Evolutionary conservation across 2,888 invertebrate species (phyloP), one percentile per base, ranked within the genome.

Genomic region (Sarcophaga rosellei): DNA sequence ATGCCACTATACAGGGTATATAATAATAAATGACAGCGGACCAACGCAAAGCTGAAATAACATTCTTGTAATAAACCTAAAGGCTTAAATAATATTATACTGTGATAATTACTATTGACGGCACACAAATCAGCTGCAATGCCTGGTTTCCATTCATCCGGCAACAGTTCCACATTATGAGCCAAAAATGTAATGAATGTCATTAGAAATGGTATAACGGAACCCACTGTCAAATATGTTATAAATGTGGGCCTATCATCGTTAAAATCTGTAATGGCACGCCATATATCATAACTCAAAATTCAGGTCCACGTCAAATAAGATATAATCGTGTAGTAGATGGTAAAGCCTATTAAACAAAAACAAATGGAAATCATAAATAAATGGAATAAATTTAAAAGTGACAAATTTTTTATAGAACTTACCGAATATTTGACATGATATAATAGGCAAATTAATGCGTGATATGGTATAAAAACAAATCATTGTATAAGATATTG

Each of bases 261-360:
- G 11, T 3, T 45, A 21, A 81, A 61, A 20, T 65, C 35, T 11
- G 81, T 81, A 15, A 72, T 10, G 3, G 65, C 65, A 12, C 74
- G 78, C 81, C 81, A 85, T 47, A 68, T 73, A 4, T 83, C 82
- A 69, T 75, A 86, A 25, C 85, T 78, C 12, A 83, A 63, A 53
- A 86, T 79, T 17, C 82, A 76, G 2, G 68, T 80, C 86, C 86
- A 86, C 1, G 80, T 75, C 6, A 86, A 62, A 69, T 83, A 86
- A 0, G 45, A 68, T 47, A 63, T 74, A 45, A 76, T 73, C 1
- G 82, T 73, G 10, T 45, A 86, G 44, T 83, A 82, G 3, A 81
- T n/a, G 1, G n/a, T 2, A 17, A 70, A 81, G 15, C 85, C 85
- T 85, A 23, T 25, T 61, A 80, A 10, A 47, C 65, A 20, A 21